Conservation (phyloP, 2,888 invertebrate genomes). For the Cephonodes hylas region DNA sequence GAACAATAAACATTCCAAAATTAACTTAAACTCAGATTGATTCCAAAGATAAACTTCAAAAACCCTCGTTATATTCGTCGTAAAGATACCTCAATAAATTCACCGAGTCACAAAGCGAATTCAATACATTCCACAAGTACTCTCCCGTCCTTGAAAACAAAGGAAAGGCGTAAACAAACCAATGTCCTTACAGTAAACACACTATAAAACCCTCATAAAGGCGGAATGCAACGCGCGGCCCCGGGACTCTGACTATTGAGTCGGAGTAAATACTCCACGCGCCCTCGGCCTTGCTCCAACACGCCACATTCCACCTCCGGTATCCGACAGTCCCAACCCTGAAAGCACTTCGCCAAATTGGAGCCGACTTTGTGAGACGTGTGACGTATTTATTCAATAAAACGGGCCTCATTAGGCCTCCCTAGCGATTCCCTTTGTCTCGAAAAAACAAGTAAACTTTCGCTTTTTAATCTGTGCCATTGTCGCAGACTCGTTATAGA, state of each 20-base stretch:
- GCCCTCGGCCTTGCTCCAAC: conserved; percentile 22
- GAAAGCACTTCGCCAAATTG: conserved; percentile 28
- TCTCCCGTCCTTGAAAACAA: conserved; percentile 15
- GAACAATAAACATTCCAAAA: too few relatives aligned
- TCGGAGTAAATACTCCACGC: conserved; percentile 21
- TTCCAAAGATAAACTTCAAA: too few relatives aligned
- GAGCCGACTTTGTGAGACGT: conserved; percentile 17
- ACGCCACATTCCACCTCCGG: conserved; percentile 28
- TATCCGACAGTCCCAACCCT: conserved; percentile 23
- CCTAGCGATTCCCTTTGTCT: not conserved
- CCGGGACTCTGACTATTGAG: conserved; percentile 21
- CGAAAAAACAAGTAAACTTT: not conserved
- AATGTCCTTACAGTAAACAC: conserved; percentile 13
- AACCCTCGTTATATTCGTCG: too few relatives aligned
- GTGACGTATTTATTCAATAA: conserved; percentile 20
- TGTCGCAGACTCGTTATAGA: not conserved
- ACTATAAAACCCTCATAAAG: conserved; percentile 1
- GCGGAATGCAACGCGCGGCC: conserved; percentile 12
- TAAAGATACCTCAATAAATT: too few relatives aligned
- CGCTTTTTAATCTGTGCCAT: not conserved
- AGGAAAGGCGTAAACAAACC: conserved; percentile 18
- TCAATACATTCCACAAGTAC: not conserved
- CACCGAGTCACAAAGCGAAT: not conserved
- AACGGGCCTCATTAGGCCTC: not conserved
- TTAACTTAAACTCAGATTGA: too few relatives aligned